Evolutionary conservation across 1,140 invertebrate species (phyloP).

Genomic region (Aricia agestis): DNA sequence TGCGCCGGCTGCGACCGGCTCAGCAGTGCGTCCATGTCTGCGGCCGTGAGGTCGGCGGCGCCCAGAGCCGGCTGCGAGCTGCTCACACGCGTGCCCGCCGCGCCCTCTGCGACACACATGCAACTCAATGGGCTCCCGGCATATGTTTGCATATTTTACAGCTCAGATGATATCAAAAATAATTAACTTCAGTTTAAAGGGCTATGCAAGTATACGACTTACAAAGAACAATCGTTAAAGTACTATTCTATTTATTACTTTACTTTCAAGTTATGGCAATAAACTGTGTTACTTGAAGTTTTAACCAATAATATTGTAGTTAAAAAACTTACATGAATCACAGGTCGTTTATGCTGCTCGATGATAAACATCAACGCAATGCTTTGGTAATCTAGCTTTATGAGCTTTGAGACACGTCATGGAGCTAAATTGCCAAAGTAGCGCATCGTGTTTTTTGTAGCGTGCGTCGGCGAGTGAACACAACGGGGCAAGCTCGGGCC

Average conservation of each 20-base stretch:
- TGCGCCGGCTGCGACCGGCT: slow-evolving; percentile 93
- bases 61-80: slow-evolving; percentile 47
- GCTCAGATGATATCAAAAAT: too few relatives aligned
- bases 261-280: too few relatives aligned
- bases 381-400: slow-evolving; percentile 98
- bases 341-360: background rate
- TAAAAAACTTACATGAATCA: background rate
- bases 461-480: background rate
- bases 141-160: background rate
- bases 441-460: slow-evolving; percentile 50
- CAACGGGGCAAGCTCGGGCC: slow-evolving; percentile 22
- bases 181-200: too few relatives aligned
- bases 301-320: background rate
- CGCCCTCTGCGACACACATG: slow-evolving; percentile 24
- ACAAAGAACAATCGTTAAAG: too few relatives aligned
- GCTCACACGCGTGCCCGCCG: slow-evolving; percentile 33
- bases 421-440: slow-evolving; percentile 98
- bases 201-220: too few relatives aligned
- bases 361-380: slow-evolving; percentile 60
- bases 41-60: slow-evolving; percentile 30
- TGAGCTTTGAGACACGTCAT: slow-evolving; percentile 86
- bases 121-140: background rate
- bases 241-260: too few relatives aligned
- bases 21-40: slow-evolving; percentile 66
- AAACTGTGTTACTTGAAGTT: too few relatives aligned